Percentiles rank a stretch among this genome's conserved stretches.
Conservation (phyloP, 2,113 vertebrate species). For the Coturnix japonica region DNA sequence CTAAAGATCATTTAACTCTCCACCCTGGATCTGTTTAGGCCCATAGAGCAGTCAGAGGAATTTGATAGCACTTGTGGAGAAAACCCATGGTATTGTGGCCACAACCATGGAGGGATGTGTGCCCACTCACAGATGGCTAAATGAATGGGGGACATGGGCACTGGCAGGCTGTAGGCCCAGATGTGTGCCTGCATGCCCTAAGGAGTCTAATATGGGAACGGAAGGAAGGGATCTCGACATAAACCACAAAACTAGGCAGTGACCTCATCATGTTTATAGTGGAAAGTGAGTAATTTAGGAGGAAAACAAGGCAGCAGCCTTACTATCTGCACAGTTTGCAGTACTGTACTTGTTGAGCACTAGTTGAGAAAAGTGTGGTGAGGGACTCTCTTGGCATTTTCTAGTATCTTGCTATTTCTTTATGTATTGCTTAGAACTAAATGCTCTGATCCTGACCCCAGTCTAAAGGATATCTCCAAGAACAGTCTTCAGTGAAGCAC, state of each 20-base stretch:
- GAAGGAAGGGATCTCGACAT: background rate
- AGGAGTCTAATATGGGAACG: background rate
- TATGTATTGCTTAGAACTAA: background rate
- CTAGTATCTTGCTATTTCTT: background rate
- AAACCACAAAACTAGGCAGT: constrained; percentile 51
- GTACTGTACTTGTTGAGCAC: accelerated
- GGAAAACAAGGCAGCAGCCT: background rate
- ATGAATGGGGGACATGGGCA: background rate
- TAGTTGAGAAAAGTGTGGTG: background rate
- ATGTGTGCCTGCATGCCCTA: background rate
- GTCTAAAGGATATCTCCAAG: background rate
- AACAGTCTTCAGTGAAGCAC: background rate
- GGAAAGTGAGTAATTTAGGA: background rate
- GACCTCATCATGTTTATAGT: background rate
- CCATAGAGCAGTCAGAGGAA: background rate
- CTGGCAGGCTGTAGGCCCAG: background rate
- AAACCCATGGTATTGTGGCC: background rate
- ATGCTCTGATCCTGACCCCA: background rate
- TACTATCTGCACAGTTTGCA: background rate
- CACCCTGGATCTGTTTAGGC: background rate
- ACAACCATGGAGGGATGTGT: background rate
- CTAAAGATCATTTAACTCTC: background rate
- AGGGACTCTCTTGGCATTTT: background rate
- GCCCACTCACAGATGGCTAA: background rate
- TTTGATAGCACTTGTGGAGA: background rate